A percentile compares a stretch with the other conserved stretches of the same genome.
Evolutionary conservation across 1,140 invertebrate genomes (phyloP).

Genomic region (Stenopsyche tienmushanensis): DNA sequence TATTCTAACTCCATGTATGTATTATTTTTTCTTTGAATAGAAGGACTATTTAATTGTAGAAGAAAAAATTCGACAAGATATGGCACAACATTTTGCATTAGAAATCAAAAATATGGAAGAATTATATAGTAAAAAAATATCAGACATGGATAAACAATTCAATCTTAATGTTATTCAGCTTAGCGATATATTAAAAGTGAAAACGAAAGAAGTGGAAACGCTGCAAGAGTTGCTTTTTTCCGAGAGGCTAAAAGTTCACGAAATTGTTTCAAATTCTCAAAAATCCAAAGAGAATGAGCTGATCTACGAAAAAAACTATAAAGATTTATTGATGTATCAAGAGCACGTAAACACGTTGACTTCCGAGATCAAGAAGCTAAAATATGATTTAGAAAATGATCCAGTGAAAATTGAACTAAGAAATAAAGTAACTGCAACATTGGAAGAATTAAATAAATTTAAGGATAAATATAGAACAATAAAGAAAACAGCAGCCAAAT

Average conservation of each 20-base stretch:
- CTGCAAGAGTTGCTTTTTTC: constrained; percentile 58
- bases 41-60: constrained; percentile 52
- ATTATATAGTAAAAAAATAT: constrained; percentile 51
- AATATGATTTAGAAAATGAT: constrained; percentile 3
- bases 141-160: constrained; percentile 55
- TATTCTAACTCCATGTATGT: no score
- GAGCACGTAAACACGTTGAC: constrained; percentile 21
- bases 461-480: constrained; percentile 59
- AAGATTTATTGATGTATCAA: constrained; percentile 15
- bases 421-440: constrained; percentile 36
- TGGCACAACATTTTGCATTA: constrained; percentile 58
- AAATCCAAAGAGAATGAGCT: background rate
- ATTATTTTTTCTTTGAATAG: constrained; percentile 10
- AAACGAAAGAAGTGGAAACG: constrained; percentile 57
- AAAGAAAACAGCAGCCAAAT: constrained; percentile 58
- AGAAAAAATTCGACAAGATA: constrained; percentile 58
- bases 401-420: constrained; percentile 8
- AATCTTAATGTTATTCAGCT: constrained; percentile 48
- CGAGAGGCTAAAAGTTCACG: constrained; percentile 56
- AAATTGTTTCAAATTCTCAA: constrained; percentile 43
- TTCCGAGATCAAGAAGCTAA: constrained; percentile 23
- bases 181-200: constrained; percentile 55
- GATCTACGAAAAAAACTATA: constrained; percentile 28
- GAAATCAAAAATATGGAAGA: constrained; percentile 57
- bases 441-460: constrained; percentile 47